Percentiles rank a stretch among this genome's conserved stretches.
Conservation (phyloP, 1,140 invertebrate species). For the Saccostrea glomerata region DNA sequence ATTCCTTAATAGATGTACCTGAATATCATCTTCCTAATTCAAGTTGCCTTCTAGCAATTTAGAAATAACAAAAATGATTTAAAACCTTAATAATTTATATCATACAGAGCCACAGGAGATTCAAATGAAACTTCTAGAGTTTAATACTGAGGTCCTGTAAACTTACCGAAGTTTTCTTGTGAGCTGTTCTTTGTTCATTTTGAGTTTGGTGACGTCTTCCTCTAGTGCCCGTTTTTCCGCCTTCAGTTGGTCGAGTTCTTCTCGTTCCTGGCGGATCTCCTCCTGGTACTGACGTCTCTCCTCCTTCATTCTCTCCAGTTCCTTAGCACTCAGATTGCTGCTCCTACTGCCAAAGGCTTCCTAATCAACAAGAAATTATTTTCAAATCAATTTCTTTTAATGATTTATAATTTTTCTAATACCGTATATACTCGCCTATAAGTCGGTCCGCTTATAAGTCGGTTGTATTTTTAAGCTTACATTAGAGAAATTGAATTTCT, state of each 20-base stretch:
- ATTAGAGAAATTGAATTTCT: too few species aligned
- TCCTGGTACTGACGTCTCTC: conserved; percentile 71
- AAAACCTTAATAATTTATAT: too few species aligned
- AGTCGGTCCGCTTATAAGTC: too few species aligned
- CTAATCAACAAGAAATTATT: conserved; percentile 54
- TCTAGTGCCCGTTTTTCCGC: conserved; percentile 67
- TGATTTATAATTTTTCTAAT: background rate
- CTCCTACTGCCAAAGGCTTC: conserved; percentile 63
- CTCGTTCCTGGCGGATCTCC: conserved; percentile 67
- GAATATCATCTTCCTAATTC: too few species aligned
- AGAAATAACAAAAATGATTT: too few species aligned
- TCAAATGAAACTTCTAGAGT: too few species aligned
- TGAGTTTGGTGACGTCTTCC: conserved; percentile 67
- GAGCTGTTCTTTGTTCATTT: conserved; percentile 68
- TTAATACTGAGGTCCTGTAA: too few species aligned
- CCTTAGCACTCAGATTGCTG: conserved; percentile 62
- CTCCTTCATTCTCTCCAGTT: conserved; percentile 71
- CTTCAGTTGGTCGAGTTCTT: conserved; percentile 70
- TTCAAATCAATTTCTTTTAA: background rate
- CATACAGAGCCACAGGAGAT: too few species aligned
- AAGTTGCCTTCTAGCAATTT: too few species aligned
- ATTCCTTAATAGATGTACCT: too few species aligned
- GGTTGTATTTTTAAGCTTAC: too few species aligned
- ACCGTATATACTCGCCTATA: too few species aligned
- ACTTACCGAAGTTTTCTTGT: conserved; percentile 69